These are phyloP conservation scores for Phalacrocorax carbo DNA, from an alignment of 2,113 vertebrate genomes.

Conservation along the genomic window DNA sequence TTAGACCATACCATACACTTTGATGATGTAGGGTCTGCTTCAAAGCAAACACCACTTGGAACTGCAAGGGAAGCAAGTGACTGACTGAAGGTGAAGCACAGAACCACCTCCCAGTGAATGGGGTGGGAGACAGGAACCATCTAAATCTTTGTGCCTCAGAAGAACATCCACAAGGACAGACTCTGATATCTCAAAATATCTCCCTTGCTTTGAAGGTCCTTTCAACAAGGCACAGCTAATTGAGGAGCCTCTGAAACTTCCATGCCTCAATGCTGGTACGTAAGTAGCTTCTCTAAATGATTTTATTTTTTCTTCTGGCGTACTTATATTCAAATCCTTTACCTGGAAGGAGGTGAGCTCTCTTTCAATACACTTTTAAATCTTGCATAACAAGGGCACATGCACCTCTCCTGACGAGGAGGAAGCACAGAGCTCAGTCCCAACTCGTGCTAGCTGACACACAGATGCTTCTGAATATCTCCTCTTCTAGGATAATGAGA, in stretches of 20 bases:
- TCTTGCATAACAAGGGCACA: not conserved
- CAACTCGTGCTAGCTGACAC: not conserved
- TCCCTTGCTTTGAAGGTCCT: not conserved
- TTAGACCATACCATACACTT: not conserved
- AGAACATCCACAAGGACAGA: not conserved
- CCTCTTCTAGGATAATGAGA: not conserved
- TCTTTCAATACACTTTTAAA: not conserved
- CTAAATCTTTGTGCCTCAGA: not conserved
- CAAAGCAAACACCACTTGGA: not conserved
- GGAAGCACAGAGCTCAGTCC: not conserved
- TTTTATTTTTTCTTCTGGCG: not conserved
- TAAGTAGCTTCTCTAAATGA: not conserved
- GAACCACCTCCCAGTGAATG: not conserved
- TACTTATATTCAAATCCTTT: not conserved
- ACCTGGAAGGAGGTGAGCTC: not conserved
- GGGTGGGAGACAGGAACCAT: not conserved
- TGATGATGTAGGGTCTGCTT: not conserved
- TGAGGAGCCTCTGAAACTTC: not conserved
- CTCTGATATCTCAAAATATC: not conserved
- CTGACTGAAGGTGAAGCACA: not conserved
- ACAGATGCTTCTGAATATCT: not conserved
- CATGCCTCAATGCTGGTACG: not conserved
- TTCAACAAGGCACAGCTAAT: not conserved
- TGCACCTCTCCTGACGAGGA: not conserved
- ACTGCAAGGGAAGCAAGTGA: not conserved